Base-by-base conservation (phyloP, 2,888 invertebrate genomes). In the Chaetogeoica ovagalla region DNA sequence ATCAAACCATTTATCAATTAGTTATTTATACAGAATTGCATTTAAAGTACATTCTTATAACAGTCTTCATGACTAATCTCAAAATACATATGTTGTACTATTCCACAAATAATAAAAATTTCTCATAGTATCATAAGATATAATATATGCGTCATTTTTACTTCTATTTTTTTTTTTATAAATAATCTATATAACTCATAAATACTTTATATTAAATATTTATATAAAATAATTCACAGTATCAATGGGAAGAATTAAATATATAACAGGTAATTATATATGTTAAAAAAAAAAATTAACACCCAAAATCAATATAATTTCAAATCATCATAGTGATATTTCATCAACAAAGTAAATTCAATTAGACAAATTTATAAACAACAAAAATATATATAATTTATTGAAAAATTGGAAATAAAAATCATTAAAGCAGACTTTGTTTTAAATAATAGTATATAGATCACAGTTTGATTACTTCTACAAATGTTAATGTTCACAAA, bases 401-500 rank as follows among this genome's bases (percentile, higher is more conserved):
- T 43, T 9, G 9, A 59, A 71, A 17, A 71, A 43, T 48, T 72
- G 19, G 17, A 72, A 43, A 60, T 52, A 73, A n/a, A 59, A 15
- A 52, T 52, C 30, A 63, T 6, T 30, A 30, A 72, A 23, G 15
- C 23, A 23, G 15, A 13, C 48, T 52, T 52, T n/a, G 1, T n/a
- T 30, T 62, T 52, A 52, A 8, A 73, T n/a, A 62, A 73, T 11
- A 73, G n/a, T 39, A 55, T 65, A 55, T 30, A 30, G 30, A 30
- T 2, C 4, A 4, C 4, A 30, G 30, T 2, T 30, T 30, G 30
- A 30, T 57, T 65, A 65, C 21, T 65, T 66, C 66, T 13, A 66
- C 66, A 55, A 52, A 72, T 65, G 23, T 57, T 57, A 75, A n/a
- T n/a, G 57, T 57, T 75, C 43, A 75, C 75, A 74, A 74, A 63